phyloP scores from a whole-genome alignment of 2,888 invertebrate species.

The Campaea margaritaria region DNA sequence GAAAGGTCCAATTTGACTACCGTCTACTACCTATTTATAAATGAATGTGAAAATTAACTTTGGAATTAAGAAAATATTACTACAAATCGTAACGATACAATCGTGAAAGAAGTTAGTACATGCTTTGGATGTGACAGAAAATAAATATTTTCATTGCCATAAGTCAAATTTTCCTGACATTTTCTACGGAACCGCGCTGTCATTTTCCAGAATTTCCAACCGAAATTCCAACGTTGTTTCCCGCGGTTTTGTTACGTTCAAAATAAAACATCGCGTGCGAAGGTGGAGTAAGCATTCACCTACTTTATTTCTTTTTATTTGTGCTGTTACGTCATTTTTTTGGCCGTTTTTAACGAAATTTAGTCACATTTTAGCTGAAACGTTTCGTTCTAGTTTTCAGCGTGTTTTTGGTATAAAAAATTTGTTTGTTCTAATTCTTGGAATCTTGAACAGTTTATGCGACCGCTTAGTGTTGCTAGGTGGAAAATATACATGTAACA shows the following conservation, averaged over 20 bases:
- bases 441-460: conserved; percentile 2
- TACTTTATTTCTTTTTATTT: conserved; percentile 38
- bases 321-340: conserved; percentile 22
- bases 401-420: conserved; percentile 19
- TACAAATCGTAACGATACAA: too few species aligned
- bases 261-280: conserved; percentile 46
- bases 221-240: conserved; percentile 19
- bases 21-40: too few species aligned
- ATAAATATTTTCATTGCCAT: too few species aligned
- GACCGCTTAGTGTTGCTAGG: conserved; percentile 9
- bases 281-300: conserved; percentile 48
- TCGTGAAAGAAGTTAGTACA: too few species aligned
- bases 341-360: conserved; percentile 1
- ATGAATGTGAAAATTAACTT: too few species aligned
- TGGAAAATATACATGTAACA: not conserved
- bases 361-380: conserved; percentile 26
- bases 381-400: conserved; percentile 25
- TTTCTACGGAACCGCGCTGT: conserved; percentile 30
- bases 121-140: too few species aligned
- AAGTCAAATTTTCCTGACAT: not conserved
- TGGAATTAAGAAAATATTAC: too few species aligned
- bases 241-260: conserved; percentile 25
- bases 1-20: too few species aligned
- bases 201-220: conserved; percentile 15
- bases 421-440: conserved; percentile 1